These are phyloP conservation scores for Poecilia gillii DNA, from an alignment of 2,797 vertebrate species.

Conservation along the genomic window DNA sequence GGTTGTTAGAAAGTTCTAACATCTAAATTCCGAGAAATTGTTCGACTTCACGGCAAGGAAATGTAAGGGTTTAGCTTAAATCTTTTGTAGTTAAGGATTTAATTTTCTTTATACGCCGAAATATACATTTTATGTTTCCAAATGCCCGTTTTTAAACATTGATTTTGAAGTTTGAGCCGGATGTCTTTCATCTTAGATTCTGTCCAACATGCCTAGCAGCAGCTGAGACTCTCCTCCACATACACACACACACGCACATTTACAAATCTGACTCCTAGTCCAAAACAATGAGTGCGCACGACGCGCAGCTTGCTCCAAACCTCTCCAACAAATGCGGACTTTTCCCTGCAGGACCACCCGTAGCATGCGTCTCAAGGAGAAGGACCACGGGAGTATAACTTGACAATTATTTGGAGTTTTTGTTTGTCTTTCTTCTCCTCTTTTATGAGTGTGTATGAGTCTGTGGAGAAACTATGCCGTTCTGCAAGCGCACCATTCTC, in stretches of 20 bases:
- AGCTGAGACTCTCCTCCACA: constrained; percentile 42
- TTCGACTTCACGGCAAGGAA: not conserved
- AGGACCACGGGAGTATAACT: constrained; percentile 48
- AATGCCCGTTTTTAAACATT: not conserved
- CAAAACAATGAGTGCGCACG: constrained; percentile 72
- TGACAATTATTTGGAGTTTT: constrained; percentile 49
- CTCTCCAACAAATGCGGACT: constrained; percentile 52
- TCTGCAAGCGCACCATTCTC: constrained; percentile 80
- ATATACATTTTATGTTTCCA: not conserved
- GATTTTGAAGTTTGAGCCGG: constrained; percentile 44
- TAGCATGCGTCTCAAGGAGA: constrained; percentile 39
- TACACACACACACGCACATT: not conserved
- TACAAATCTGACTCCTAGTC: constrained; percentile 40
- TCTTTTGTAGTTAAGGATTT: not conserved
- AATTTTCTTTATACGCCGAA: not conserved
- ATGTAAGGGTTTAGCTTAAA: not conserved
- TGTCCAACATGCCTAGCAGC: constrained; percentile 14
- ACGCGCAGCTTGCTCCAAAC: constrained; percentile 63
- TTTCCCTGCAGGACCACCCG: constrained; percentile 19
- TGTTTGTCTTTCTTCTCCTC: constrained; percentile 19
- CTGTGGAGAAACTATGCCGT: constrained; percentile 74
- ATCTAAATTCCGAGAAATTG: not conserved
- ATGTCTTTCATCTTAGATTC: not conserved
- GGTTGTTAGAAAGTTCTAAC: not conserved
- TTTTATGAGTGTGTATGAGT: not conserved